These are phyloP conservation scores for Sinocyclocheilus rhinocerous DNA, from an alignment of 2,113 vertebrate genomes.

Conservation along the genomic window DNA sequence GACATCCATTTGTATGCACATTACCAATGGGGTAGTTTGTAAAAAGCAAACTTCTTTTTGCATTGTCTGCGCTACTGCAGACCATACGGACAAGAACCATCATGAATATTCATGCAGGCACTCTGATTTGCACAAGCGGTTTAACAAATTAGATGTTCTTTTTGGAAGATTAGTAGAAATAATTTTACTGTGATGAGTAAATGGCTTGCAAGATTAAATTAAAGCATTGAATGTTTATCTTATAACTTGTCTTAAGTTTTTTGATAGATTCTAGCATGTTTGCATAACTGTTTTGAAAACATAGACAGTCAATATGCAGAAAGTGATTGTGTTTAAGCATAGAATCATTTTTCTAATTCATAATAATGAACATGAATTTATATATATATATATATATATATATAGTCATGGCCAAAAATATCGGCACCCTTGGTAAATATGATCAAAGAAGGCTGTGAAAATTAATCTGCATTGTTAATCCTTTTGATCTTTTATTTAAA, in stretches of 20 bases:
- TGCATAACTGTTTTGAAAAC: background rate
- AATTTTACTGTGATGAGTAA: constrained; percentile 25
- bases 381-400: too few relatives aligned
- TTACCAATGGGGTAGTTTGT: background rate
- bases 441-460: too few relatives aligned
- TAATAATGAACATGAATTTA: too few relatives aligned
- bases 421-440: too few relatives aligned
- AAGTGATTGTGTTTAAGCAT: background rate
- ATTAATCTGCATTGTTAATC: too few relatives aligned
- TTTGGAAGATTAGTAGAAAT: constrained; percentile 45
- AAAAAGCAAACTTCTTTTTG: constrained; percentile 24
- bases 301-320: background rate
- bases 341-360: too few relatives aligned
- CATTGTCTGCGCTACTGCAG: background rate
- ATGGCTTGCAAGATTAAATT: background rate
- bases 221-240: background rate
- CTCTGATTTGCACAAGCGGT: constrained; percentile 47
- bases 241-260: background rate
- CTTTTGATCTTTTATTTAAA: too few relatives aligned
- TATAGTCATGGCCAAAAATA: too few relatives aligned
- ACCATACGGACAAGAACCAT: constrained; percentile 22
- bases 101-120: constrained; percentile 68
- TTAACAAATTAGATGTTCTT: constrained; percentile 48
- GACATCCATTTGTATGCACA: constrained; percentile 9
- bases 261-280: background rate